These are phyloP conservation scores for Pammene aurita DNA, from an alignment of 2,888 invertebrate genomes.

Conservation along the genomic window DNA sequence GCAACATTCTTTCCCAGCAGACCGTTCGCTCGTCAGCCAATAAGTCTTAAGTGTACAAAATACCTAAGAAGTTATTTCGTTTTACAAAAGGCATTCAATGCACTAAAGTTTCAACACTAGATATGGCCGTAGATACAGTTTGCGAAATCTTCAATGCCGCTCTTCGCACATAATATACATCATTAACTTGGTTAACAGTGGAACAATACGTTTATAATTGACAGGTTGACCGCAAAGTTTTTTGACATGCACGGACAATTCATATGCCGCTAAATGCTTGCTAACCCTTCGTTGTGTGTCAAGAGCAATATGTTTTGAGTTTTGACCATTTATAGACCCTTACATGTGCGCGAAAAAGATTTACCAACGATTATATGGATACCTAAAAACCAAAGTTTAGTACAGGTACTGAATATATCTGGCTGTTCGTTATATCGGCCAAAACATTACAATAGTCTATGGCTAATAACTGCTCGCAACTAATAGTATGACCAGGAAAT, in stretches of 20 bases:
- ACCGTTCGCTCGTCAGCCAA: constrained; percentile 48
- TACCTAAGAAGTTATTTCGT: background rate
- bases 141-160: constrained; percentile 48
- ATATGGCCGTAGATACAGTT: constrained; percentile 58
- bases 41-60: background rate
- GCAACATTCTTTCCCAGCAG: constrained; percentile 69
- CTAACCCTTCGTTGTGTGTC: background rate
- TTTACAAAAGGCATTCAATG: background rate
- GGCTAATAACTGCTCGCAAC: too few species aligned
- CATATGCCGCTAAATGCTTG: background rate
- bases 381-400: too few species aligned
- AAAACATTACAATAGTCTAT: too few species aligned
- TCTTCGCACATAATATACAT: constrained; percentile 36
- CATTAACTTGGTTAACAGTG: constrained; percentile 34
- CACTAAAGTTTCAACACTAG: constrained; percentile 60
- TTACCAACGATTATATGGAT: too few species aligned
- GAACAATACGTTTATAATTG: constrained; percentile 27
- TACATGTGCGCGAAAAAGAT: background rate
- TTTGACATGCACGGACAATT: background rate
- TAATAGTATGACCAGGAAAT: too few species aligned
- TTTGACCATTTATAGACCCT: background rate
- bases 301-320: background rate
- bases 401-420: too few species aligned
- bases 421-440: too few species aligned
- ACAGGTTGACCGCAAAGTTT: constrained; percentile 9